Evolutionary conservation across 2,888 invertebrate species (phyloP), one percentile per base, ranked within the genome.

Genomic region (Polydrusus pterygomalis): DNA sequence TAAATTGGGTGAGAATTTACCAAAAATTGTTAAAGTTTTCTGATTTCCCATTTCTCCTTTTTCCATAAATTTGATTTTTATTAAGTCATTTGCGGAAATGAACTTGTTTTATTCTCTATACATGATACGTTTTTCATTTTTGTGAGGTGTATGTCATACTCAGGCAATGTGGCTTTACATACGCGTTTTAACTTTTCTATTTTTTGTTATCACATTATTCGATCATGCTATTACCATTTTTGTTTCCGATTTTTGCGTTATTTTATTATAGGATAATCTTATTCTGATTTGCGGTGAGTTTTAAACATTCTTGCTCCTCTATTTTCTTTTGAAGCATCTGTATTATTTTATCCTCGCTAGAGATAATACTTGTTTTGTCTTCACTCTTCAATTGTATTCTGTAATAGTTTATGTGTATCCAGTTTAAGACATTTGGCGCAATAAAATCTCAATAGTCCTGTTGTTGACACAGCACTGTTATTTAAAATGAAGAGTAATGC

Each of bases 51-150:
- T 25, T 25, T 25, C 5, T 25, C 2, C 25, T 5, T 25, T 25
- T 25, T 25, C 5, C 5, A 25, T 25, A 54, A 20, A 54, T 54
- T 20, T 54, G 11, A 54, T 54, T 6, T 11, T 54, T 6, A 54
- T 2, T 15, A 6, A 6, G 25, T 54, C 54, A 20, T 8, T 17
- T 13, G 25, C 54, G 1, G 13, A 13, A 18, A 20, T 20, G 6
- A 20, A 9, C 11, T 13, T 20, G 18, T 63, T 63, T 20, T 63
- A 43, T 18, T 63, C 20, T 18, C 63, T 30, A 60, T n/a, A n/a
- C n/a, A n/a, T n/a, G n/a, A 60, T 30, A n/a, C 34, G 34, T 3
- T 7, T 34, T 38, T 60, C 58, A 60, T 34, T 60, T 34, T 60
- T 13, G 58, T 60, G 5, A 34, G 8, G 7, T 34, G 30, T 3